phyloP scores from a whole-genome alignment of 2,888 invertebrate species.

The Chesias legatella region DNA sequence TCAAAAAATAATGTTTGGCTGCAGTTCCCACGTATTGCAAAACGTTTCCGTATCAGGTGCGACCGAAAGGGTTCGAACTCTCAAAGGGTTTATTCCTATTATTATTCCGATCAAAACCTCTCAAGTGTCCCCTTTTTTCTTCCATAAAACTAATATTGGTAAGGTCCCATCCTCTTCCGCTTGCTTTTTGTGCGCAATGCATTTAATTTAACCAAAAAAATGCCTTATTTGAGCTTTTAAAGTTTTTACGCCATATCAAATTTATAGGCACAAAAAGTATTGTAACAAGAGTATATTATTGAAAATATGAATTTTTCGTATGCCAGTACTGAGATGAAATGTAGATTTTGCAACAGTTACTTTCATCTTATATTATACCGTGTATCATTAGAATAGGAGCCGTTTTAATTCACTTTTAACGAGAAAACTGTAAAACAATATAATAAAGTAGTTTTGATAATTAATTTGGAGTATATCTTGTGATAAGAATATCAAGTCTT shows the following conservation, averaged over 20 bases:
- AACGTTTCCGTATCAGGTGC: slow-evolving; percentile 78
- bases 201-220: slow-evolving; percentile 56
- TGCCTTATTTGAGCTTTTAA: slow-evolving; percentile 67
- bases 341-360: too few relatives aligned
- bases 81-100: slow-evolving; percentile 63
- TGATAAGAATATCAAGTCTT: slow-evolving; percentile 51
- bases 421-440: background rate
- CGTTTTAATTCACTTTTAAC: too few relatives aligned
- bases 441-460: slow-evolving; percentile 11
- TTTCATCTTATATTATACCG: too few relatives aligned
- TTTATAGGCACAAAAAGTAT: slow-evolving; percentile 34
- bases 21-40: slow-evolving; percentile 73
- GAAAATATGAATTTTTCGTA: background rate
- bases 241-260: slow-evolving; percentile 44
- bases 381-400: too few relatives aligned
- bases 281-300: background rate
- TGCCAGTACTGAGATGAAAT: too few relatives aligned
- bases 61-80: slow-evolving; percentile 65
- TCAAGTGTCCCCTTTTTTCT: slow-evolving; percentile 72
- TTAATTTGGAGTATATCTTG: slow-evolving; percentile 32
- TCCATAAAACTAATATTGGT: slow-evolving; percentile 79
- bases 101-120: slow-evolving; percentile 73
- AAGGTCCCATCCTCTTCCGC: slow-evolving; percentile 78
- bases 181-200: slow-evolving; percentile 65
- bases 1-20: slow-evolving; percentile 31